Evolutionary conservation across 2,888 invertebrate species (phyloP).

Genomic region (Agrilus mali): DNA sequence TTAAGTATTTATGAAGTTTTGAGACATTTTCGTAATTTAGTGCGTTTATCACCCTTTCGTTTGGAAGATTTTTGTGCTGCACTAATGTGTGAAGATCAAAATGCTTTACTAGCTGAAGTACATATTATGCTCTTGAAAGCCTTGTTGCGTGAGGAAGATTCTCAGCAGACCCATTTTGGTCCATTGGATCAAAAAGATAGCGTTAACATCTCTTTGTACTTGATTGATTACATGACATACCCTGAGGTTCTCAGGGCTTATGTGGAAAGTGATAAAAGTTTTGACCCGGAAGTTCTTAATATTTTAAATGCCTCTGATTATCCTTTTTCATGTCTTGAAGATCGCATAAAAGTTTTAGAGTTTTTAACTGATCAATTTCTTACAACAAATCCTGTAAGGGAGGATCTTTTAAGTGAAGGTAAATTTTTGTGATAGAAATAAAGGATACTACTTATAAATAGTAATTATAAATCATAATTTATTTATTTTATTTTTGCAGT

Average conservation of each 20-base stretch:
- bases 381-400: conserved; percentile 82
- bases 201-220: conserved; percentile 83
- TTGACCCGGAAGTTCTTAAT: conserved; percentile 58
- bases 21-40: conserved; percentile 80
- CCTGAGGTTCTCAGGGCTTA: conserved; percentile 83
- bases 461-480: too few species aligned
- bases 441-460: too few species aligned
- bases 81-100: conserved; percentile 83
- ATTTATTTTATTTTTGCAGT: conserved; percentile 33
- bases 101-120: conserved; percentile 79
- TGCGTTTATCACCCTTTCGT: conserved; percentile 86
- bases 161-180: conserved; percentile 89
- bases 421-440: conserved; percentile 18
- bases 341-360: conserved; percentile 70
- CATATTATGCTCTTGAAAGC: conserved; percentile 91
- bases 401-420: conserved; percentile 90
- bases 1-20: conserved; percentile 91
- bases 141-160: conserved; percentile 83
- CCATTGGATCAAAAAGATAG: conserved; percentile 96
- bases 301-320: conserved; percentile 68
- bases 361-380: conserved; percentile 92
- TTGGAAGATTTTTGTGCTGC: conserved; percentile 97
- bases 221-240: conserved; percentile 94
- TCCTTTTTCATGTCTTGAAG: conserved; percentile 72
- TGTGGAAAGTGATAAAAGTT: conserved; percentile 78